Evolutionary conservation across 2,797 vertebrate genomes (phyloP), one percentile per base, ranked within the genome.

Genomic region (Oophaga sylvatica): DNA sequence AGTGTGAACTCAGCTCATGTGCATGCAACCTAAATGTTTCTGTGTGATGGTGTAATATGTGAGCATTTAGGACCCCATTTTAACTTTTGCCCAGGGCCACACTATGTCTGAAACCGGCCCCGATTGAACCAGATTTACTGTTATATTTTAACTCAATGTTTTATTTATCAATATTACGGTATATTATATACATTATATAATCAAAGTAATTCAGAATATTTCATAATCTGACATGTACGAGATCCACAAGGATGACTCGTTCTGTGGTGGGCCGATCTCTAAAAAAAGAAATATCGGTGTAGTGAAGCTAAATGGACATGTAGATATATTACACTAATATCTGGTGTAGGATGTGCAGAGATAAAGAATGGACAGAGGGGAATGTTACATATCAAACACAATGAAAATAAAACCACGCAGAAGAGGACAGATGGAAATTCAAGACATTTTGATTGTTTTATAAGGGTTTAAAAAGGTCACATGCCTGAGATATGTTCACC

Each of bases 351-450:
- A 63, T 63, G 71, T 62, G 29, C 17, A 68, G 60, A 79, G 35
- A 77, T 26, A 79, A n/a, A 17, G 78, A 87, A 5, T 48, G 31
- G 26, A 56, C 17, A 53, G 63, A 83, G 26, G 76, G 48, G 41
- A 31, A 76, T 35, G 10, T 63, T 63, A 82, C 20, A 67, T 0
- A 83, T 31, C 71, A 87, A 17, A 82, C 48, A 82, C 71, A 83
- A 87, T 59, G 19, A 4, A 83, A 70, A 65, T 56, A 83, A 53
- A 76, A 53, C 17, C 26, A 16, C 67, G 53, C 63, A 83, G 81
- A 31, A 83, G 29, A 78, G 35, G 63, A 80, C 63, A 80, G 22
- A 56, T 60, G 12, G 35, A 81, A 81, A 63, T 56, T 31, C n/a
- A 63, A 20, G n/a, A 53, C 73, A 59, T 16, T 31, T 56, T 68